Evolutionary conservation across 92 coral and sea anemone species (phyloP), one percentile per base, ranked within the genome.

Genomic region (Pocillopora grandis): DNA sequence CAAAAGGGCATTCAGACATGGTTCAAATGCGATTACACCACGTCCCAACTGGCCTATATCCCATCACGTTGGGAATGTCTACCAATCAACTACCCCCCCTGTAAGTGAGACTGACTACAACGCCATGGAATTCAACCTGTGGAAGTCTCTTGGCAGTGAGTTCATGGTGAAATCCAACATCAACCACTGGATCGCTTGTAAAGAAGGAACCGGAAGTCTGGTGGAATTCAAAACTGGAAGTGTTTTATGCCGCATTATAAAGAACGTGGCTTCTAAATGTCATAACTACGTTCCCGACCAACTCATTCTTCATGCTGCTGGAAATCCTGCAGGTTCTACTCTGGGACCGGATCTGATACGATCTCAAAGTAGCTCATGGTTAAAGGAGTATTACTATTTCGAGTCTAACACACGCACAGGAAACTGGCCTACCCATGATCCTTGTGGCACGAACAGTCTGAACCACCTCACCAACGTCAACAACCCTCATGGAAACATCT

Each of bases 81-180:
- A 71, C 57, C 79, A 71, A 74, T 90, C 93, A 21, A 90, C 90
- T 70, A 82, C 78, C 9, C 84, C 93, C 56, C 93, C 93, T 19
- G 48, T 8, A 8, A 72, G 87, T 65, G 93, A 86, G 69, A 61
- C 76, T 12, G 76, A 88, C 33, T 69, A 48, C 61, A 88, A 88
- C 76, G 93, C 90, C 14, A 59, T 90, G 75, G 90, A 86, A 48
- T 90, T 65, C 62, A 82, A 77, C 7, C 56, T 66, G 48, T 90
- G 95, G 95, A 86, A 77, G 74, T 37, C 74, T 13, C 65, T 91
- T 55, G 95, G 95, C 13, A 71, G 37, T 23, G 92, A 92, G 89
- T 86, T 92, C 37, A 87, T 92, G 95, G 76, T 92, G 62, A 90
- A 87, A 80, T 92, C 95, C 57, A 92, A 84, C 87, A 90, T 92